phyloP scores from a whole-genome alignment of 2,888 invertebrate genomes.

The Miltochrista miniata region DNA sequence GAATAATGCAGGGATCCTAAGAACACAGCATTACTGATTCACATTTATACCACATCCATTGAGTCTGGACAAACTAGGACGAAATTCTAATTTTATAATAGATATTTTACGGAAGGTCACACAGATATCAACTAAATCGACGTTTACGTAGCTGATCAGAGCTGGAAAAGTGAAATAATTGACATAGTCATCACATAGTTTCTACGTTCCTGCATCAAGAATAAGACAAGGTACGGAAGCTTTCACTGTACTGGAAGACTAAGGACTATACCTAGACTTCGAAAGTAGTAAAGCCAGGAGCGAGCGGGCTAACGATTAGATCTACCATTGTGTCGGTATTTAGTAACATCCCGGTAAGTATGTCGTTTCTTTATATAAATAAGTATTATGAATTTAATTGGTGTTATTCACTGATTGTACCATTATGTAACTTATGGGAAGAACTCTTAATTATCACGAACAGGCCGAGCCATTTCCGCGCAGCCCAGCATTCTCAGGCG shows the following conservation, averaged over 20 bases:
- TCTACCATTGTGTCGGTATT: slow-evolving; percentile 61
- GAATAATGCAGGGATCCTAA: slow-evolving; percentile 66
- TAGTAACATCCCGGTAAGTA: slow-evolving; percentile 59
- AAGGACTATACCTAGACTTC: slow-evolving; percentile 55
- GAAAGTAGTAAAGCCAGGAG: slow-evolving; percentile 51
- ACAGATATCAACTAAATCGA: slow-evolving; percentile 42
- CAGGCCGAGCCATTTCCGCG: slow-evolving; percentile 3
- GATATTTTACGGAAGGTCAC: slow-evolving; percentile 52
- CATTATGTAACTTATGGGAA: slow-evolving; percentile 40
- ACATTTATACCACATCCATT: slow-evolving; percentile 79
- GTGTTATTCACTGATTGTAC: slow-evolving; percentile 68
- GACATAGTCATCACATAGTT: slow-evolving; percentile 83
- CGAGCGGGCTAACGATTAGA: slow-evolving; percentile 68
- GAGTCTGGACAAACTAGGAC: slow-evolving; percentile 69
- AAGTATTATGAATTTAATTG: slow-evolving; percentile 70
- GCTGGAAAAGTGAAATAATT: slow-evolving; percentile 79
- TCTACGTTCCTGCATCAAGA: slow-evolving; percentile 72
- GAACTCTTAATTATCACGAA: slow-evolving; percentile 31
- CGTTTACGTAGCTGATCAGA: slow-evolving; percentile 56
- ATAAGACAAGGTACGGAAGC: slow-evolving; percentile 70
- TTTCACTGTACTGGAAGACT: slow-evolving; percentile 78
- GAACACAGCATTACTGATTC: slow-evolving; percentile 73
- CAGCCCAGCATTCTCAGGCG: too few species aligned
- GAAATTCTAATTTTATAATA: slow-evolving; percentile 62
- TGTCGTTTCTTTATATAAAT: slow-evolving; percentile 57